These are phyloP conservation scores for Pristiophorus japonicus DNA, from an alignment of 2,113 vertebrate genomes.

Conservation along the genomic window DNA sequence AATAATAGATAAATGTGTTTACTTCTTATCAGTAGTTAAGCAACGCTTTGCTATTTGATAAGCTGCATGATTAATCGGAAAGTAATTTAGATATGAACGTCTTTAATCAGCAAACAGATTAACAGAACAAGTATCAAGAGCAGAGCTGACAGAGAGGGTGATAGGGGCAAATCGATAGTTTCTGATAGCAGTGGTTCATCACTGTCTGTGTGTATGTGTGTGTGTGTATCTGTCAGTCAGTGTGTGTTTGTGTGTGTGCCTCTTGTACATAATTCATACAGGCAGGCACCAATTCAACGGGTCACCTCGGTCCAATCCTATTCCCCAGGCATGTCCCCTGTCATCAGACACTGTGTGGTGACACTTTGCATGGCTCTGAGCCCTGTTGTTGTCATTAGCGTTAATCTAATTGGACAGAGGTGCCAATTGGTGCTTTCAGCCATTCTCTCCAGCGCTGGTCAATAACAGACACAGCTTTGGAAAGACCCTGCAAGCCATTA, in stretches of 20 bases:
- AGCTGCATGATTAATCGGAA: not conserved
- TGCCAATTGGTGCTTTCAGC: slow-evolving; percentile 10
- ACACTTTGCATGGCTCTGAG: not conserved
- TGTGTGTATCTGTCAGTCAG: not conserved
- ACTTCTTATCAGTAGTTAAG: slow-evolving; percentile 14
- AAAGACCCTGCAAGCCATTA: slow-evolving; percentile 11
- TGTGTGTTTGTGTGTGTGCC: not conserved
- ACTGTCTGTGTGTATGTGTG: not conserved
- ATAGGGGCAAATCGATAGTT: not conserved
- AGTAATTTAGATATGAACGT: not conserved
- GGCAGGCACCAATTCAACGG: not conserved
- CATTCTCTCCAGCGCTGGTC: not conserved
- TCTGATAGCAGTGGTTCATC: not conserved
- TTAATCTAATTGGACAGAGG: slow-evolving; percentile 16
- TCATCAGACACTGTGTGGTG: not conserved
- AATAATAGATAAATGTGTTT: slow-evolving; percentile 8
- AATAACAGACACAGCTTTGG: not conserved
- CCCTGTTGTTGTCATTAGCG: not conserved
- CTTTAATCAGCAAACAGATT: slow-evolving; percentile 28
- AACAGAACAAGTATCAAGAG: not conserved
- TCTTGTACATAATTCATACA: not conserved
- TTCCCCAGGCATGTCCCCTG: not conserved
- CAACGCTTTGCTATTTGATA: not conserved
- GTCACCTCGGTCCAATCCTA: not conserved
- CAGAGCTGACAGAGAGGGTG: not conserved